phyloP scores from a whole-genome alignment of 2,797 vertebrate genomes.

The Alcedo quadribrachys region DNA sequence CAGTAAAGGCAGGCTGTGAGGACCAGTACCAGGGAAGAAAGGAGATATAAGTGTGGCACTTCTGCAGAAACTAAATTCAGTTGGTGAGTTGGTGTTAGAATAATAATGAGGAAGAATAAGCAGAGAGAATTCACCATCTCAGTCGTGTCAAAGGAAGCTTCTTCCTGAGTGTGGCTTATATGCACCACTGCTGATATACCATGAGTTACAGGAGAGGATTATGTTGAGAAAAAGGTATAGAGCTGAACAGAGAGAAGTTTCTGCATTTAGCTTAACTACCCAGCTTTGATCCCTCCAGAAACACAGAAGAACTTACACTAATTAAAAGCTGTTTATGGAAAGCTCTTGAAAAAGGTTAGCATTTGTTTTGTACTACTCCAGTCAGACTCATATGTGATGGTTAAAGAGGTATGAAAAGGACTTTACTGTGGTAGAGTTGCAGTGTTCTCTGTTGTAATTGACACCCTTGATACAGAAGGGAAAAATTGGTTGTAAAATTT shows the following conservation, averaged over 20 bases:
- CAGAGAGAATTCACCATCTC: background rate
- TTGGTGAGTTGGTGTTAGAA: background rate
- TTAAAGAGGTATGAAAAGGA: background rate
- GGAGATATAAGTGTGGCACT: background rate
- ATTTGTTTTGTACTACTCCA: background rate
- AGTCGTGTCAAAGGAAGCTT: background rate
- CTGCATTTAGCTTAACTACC: background rate
- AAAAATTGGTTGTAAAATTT: background rate
- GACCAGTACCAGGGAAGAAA: background rate
- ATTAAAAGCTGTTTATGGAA: background rate
- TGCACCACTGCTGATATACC: rapidly evolving
- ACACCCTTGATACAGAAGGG: background rate
- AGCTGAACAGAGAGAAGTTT: background rate
- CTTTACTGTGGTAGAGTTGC: background rate
- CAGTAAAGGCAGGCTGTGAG: background rate
- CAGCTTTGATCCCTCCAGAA: background rate
- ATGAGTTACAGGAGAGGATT: background rate
- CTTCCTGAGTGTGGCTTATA: background rate
- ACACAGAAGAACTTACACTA: background rate
- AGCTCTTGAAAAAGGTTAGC: background rate
- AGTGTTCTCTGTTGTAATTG: background rate
- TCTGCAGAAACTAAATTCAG: background rate
- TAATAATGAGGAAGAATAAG: background rate
- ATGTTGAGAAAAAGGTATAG: background rate
- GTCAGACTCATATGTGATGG: background rate